phyloP scores from a whole-genome alignment of 1,140 invertebrate genomes.

The Scaptomyza pallida region DNA sequence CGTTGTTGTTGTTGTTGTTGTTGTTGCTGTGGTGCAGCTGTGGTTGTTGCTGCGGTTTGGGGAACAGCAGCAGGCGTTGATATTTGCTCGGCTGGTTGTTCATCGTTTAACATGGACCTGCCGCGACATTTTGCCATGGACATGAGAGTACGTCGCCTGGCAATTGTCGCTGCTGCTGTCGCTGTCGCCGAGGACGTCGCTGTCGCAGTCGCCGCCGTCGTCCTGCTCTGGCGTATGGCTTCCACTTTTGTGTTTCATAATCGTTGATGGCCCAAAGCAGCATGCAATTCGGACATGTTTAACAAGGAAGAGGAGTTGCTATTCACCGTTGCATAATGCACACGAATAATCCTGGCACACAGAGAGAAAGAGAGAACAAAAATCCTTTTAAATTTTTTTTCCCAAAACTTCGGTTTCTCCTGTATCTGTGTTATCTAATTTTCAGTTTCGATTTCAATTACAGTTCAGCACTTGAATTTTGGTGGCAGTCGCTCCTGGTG shows the following conservation, averaged over 20 bases:
- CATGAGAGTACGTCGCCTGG: slow-evolving; percentile 64
- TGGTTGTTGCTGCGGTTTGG: slow-evolving; percentile 11
- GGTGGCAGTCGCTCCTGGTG: slow-evolving; percentile 29
- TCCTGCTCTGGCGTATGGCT: slow-evolving; percentile 48
- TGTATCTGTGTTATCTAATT: slow-evolving; percentile 33
- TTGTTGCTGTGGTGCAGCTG: slow-evolving; percentile 29
- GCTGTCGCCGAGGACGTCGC: slow-evolving; percentile 24
- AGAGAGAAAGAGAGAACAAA: not conserved
- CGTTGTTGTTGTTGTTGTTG: slow-evolving; percentile 40
- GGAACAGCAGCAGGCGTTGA: slow-evolving; percentile 1
- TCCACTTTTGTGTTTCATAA: slow-evolving; percentile 78
- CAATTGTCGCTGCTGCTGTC: slow-evolving; percentile 57
- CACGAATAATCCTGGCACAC: not conserved
- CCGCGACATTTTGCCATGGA: slow-evolving; percentile 75
- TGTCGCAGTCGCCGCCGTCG: slow-evolving; percentile 31
- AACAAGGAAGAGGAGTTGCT: slow-evolving; percentile 2
- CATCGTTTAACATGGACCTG: slow-evolving; percentile 64
- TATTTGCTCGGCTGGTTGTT: slow-evolving; percentile 39
- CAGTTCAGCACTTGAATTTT: slow-evolving; percentile 29
- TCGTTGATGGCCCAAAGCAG: slow-evolving; percentile 52
- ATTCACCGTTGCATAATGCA: slow-evolving; percentile 55
- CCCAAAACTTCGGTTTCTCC: no score
- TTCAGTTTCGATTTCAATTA: slow-evolving; percentile 25
- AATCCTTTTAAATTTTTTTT: not conserved
- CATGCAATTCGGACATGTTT: slow-evolving; percentile 45